Evolutionary conservation across 2,888 invertebrate species (phyloP), one percentile per base, ranked within the genome.

Genomic region (Hirtodrosophila cameraria): DNA sequence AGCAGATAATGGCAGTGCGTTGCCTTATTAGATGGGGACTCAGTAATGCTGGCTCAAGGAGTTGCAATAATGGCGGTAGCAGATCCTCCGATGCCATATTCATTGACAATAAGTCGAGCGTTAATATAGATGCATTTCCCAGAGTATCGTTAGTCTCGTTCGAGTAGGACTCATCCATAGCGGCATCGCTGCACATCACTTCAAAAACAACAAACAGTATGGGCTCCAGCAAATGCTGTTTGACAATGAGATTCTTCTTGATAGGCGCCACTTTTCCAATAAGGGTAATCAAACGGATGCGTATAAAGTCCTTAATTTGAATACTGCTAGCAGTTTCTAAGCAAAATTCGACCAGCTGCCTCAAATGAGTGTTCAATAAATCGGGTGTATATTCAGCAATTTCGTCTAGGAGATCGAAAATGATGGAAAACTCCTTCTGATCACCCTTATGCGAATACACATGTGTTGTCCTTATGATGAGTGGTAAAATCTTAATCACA

Each of bases 11-110:
- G 1, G 94, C 94, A 5, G 95, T 95, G 83, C 94, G 94, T 69
- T 94, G 94, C 0, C 92, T 92, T 69, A 93, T 92, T 8, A 93
- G 91, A 80, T 95, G 92, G 7, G 90, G 90, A 41, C 93, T 93
- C 75, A 92, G 92, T 16, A 96, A 88, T 1, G 94, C 93, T 4
- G 94, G 93, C 78, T 95, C 94, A 7, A 95, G 92, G 57, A 93
- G 90, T 52, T 91, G 89, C 90, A 96, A 93, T 88, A 96, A 90
- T 80, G 93, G 93, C 16, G 94, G 94, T 67, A 96, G 93, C 13
- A 96, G 91, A 88, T 94, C 95, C 75, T 95, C 95, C 8, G 96
- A 94, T 3, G 96, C 94, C 30, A 96, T 92, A 90, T 95, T 93
- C 8, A 96, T 90, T 23, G 96, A 95, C 83, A 96, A 91, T 38